phyloP scores from a whole-genome alignment of 2,888 invertebrate species.

The Apocheima hispidaria region DNA sequence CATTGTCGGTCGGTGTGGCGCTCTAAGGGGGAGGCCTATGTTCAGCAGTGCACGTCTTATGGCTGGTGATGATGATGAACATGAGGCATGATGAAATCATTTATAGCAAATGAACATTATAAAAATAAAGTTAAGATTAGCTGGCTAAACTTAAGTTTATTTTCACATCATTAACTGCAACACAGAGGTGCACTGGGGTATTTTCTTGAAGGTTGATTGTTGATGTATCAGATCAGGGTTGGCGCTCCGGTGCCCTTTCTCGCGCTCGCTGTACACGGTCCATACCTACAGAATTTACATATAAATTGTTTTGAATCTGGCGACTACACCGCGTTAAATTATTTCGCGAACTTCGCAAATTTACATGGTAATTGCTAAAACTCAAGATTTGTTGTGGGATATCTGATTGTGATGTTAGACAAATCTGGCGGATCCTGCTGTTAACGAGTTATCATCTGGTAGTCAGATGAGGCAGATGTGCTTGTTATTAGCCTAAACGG shows the following conservation, averaged over 20 bases:
- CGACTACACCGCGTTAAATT: conserved; percentile 83
- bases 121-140: too few relatives aligned
- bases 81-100: too few relatives aligned
- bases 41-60: too few relatives aligned
- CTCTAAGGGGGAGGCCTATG: too few relatives aligned
- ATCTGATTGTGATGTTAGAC: conserved; percentile 79
- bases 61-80: too few relatives aligned
- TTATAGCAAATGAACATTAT: too few relatives aligned
- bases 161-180: too few relatives aligned
- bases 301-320: conserved; percentile 85
- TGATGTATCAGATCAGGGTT: background rate
- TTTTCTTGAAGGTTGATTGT: conserved; percentile 6
- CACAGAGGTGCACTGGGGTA: too few relatives aligned
- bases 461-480: conserved; percentile 65
- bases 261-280: conserved; percentile 53
- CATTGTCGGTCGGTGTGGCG: too few relatives aligned
- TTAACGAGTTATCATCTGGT: conserved; percentile 72
- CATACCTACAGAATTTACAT: conserved; percentile 82
- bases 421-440: conserved; percentile 59
- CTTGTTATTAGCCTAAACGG: conserved; percentile 43
- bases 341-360: conserved; percentile 84
- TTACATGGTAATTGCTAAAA: conserved; percentile 86
- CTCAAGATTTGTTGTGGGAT: conserved; percentile 84
- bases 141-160: too few relatives aligned
- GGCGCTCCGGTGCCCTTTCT: conserved; percentile 45